These are phyloP conservation scores for Proterorhinus semilunaris DNA, from an alignment of 2,113 vertebrate species.

Conservation along the genomic window DNA sequence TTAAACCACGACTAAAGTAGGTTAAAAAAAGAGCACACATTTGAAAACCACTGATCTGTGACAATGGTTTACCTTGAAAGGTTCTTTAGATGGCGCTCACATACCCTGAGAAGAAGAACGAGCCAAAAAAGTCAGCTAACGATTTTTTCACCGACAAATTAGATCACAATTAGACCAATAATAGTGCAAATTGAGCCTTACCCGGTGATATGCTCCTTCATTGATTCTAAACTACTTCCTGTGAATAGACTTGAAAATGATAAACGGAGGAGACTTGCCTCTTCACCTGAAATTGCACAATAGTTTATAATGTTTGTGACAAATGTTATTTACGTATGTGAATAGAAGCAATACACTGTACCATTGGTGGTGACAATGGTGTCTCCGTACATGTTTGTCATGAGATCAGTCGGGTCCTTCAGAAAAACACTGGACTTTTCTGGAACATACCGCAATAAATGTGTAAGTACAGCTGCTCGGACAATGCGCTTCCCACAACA, in stretches of 20 bases:
- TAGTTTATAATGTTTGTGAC: too few relatives aligned
- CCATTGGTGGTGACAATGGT: conserved; percentile 68
- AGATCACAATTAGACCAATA: not conserved
- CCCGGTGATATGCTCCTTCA: conserved; percentile 52
- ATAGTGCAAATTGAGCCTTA: not conserved
- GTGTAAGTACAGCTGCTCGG: not conserved
- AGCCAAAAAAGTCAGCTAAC: not conserved
- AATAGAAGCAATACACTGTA: conserved; percentile 22
- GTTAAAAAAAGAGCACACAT: not conserved
- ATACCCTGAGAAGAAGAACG: conserved; percentile 45
- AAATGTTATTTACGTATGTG: too few relatives aligned
- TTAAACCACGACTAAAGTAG: not conserved
- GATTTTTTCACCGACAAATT: not conserved
- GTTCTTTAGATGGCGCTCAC: conserved; percentile 60
- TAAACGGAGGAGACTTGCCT: conserved; percentile 64
- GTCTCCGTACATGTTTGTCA: conserved; percentile 71
- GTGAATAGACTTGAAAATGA: conserved; percentile 65
- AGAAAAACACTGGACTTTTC: conserved; percentile 62
- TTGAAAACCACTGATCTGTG: not conserved
- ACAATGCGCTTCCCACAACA: not conserved
- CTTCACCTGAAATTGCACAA: conserved; percentile 47
- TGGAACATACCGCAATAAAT: conserved; percentile 43
- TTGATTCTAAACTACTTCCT: conserved; percentile 47
- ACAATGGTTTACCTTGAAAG: conserved; percentile 55
- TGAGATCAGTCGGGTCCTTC: conserved; percentile 70